phyloP scores from a whole-genome alignment of 2,888 invertebrate species.

The Dorcus parallelipipedus region DNA sequence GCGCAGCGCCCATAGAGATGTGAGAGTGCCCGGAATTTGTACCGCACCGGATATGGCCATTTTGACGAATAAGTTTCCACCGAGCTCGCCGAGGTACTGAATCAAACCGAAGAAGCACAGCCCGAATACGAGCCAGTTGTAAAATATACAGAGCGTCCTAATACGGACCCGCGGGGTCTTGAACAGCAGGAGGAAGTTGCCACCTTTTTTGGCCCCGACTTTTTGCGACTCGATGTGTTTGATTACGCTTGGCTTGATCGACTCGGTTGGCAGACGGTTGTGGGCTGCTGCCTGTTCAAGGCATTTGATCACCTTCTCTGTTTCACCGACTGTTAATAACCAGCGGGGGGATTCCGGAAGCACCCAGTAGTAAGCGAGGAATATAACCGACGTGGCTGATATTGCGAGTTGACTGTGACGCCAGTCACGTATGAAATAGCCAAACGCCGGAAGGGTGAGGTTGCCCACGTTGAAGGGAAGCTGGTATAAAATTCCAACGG shows the following conservation, averaged over 20 bases:
- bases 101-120: conserved; percentile 85
- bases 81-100: conserved; percentile 76
- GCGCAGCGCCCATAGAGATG: conserved; percentile 63
- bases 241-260: conserved; percentile 39
- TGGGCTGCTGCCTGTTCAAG: conserved; percentile 61
- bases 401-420: conserved; percentile 55
- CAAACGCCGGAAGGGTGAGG: conserved; percentile 52
- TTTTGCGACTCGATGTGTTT: conserved; percentile 24
- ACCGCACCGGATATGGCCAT: conserved; percentile 78
- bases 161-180: conserved; percentile 66
- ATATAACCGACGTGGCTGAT: conserved; percentile 57
- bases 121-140: conserved; percentile 81
- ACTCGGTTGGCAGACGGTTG: conserved; percentile 42
- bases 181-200: conserved; percentile 60
- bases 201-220: conserved; percentile 19
- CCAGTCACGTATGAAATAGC: conserved; percentile 57
- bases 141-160: conserved; percentile 70
- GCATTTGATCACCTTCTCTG: conserved; percentile 59
- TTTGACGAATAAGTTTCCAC: conserved; percentile 78
- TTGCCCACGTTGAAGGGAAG: conserved; percentile 59
- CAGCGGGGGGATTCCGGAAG: conserved; percentile 79
- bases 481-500: conserved; percentile 57
- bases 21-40: conserved; percentile 56
- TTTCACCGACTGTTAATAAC: conserved; percentile 66
- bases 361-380: conserved; percentile 63